Evolutionary conservation across 1,140 invertebrate species (phyloP).

Genomic region (Cryptotermes secundus): DNA sequence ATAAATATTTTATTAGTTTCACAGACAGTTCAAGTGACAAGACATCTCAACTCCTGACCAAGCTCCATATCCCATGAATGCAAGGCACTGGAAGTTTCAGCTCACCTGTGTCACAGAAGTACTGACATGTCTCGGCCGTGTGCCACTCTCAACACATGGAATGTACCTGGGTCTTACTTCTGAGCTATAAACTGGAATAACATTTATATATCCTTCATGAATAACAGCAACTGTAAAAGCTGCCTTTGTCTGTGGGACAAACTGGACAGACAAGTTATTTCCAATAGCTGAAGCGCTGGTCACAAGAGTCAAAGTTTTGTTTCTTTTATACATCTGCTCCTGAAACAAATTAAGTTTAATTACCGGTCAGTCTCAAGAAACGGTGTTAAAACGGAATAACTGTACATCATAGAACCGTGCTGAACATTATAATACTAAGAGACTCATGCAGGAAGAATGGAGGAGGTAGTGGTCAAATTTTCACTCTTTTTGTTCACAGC

Average conservation of each 20-base stretch:
- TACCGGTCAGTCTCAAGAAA: too few relatives aligned
- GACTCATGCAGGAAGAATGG: too few relatives aligned
- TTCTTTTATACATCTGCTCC: slow-evolving; percentile 37
- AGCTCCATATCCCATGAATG: too few relatives aligned
- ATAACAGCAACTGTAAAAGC: slow-evolving; percentile 38
- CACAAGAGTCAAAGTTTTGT: slow-evolving; percentile 36
- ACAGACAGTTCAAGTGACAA: too few relatives aligned
- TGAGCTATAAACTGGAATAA: slow-evolving; percentile 37
- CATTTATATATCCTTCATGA: slow-evolving; percentile 40
- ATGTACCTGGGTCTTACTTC: slow-evolving; percentile 38
- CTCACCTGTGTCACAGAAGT: slow-evolving; percentile 33
- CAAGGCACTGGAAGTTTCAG: not conserved
- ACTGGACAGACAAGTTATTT: slow-evolving; percentile 38
- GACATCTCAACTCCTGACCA: too few relatives aligned
- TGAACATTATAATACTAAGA: too few relatives aligned
- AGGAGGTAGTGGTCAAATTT: too few relatives aligned
- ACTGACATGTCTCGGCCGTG: slow-evolving; percentile 34
- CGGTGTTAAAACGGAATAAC: too few relatives aligned
- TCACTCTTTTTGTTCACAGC: too few relatives aligned
- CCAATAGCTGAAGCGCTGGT: slow-evolving; percentile 37
- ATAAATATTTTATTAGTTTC: too few relatives aligned
- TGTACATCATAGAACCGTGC: too few relatives aligned
- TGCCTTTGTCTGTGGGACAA: slow-evolving; percentile 32
- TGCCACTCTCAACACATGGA: slow-evolving; percentile 34
- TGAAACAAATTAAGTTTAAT: not conserved